Percentiles rank a stretch among this genome's conserved stretches.
Conservation (phyloP, 2,888 invertebrate genomes). For the Argynnis bischoffii region DNA sequence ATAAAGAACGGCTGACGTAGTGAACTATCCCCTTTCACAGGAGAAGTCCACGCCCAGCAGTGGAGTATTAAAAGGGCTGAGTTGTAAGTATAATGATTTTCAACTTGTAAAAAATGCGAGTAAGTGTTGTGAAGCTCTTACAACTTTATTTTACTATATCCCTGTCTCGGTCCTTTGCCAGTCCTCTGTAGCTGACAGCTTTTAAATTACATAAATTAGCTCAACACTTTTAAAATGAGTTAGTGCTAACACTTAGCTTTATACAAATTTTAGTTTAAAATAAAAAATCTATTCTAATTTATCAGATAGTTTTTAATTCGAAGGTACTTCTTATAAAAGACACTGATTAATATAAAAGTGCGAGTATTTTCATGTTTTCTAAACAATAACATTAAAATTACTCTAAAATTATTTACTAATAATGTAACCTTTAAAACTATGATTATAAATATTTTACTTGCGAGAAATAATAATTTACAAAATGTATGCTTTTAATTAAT, state of each 20-base stretch:
- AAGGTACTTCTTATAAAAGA: background rate
- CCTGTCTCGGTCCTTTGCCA: conserved; percentile 12
- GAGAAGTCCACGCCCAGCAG: no score
- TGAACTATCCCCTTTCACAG: no score
- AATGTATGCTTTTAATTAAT: no score
- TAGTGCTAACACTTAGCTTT: background rate
- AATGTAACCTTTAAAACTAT: no score
- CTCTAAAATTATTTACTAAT: no score
- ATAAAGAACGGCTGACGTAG: no score
- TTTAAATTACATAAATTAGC: conserved; percentile 22
- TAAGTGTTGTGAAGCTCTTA: background rate
- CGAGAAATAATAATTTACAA: no score
- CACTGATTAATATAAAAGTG: no score
- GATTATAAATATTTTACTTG: no score
- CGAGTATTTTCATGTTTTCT: no score
- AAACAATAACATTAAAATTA: no score
- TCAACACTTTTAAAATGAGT: conserved; percentile 14
- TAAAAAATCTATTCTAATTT: background rate
- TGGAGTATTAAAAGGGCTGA: background rate
- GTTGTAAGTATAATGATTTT: background rate
- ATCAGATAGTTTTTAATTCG: no score
- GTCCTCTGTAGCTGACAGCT: conserved; percentile 13
- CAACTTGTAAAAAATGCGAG: background rate
- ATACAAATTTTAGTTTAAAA: background rate
- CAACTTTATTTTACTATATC: background rate